Evolutionary conservation across 2,888 invertebrate genomes (phyloP).

Genomic region (Acrocera orbiculus): DNA sequence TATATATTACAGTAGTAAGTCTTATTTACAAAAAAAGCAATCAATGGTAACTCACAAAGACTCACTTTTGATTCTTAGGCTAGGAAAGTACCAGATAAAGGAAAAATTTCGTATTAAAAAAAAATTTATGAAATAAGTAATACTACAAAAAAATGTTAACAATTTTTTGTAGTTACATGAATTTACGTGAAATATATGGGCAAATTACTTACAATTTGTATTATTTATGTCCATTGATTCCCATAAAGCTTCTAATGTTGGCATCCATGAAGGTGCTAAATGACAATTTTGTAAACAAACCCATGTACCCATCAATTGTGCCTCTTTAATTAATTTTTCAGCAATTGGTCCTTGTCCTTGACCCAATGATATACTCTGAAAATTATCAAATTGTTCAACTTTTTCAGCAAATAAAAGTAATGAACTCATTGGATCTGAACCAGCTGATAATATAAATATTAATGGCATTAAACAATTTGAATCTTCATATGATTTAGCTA

Average conservation of each 20-base stretch:
- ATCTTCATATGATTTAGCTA: slow-evolving; percentile 63
- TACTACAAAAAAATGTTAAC: not conserved
- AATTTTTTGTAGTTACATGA: too few relatives aligned
- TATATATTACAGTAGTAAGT: too few relatives aligned
- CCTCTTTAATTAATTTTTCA: slow-evolving; percentile 52
- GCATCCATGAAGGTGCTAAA: slow-evolving; percentile 81
- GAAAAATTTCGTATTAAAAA: too few relatives aligned
- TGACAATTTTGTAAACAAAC: slow-evolving; percentile 73
- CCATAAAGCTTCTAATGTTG: slow-evolving; percentile 56
- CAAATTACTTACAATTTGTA: slow-evolving; percentile 21
- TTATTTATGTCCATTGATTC: slow-evolving; percentile 57
- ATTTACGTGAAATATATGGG: not conserved
- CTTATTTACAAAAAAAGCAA: too few relatives aligned
- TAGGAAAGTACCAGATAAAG: too few relatives aligned
- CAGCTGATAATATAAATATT: slow-evolving; percentile 76
- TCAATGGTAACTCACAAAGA: too few relatives aligned
- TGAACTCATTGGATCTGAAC: slow-evolving; percentile 56
- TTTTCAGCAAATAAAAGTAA: slow-evolving; percentile 51
- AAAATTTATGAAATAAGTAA: not conserved
- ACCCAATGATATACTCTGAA: slow-evolving; percentile 71
- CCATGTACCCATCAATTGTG: slow-evolving; percentile 67
- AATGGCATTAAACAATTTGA: slow-evolving; percentile 61
- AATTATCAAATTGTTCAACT: slow-evolving; percentile 53
- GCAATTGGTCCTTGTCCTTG: slow-evolving; percentile 81
- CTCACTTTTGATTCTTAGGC: too few relatives aligned